These are phyloP conservation scores for Drosophila lacteicornis DNA, from an alignment of 1,140 invertebrate species.

Conservation along the genomic window DNA sequence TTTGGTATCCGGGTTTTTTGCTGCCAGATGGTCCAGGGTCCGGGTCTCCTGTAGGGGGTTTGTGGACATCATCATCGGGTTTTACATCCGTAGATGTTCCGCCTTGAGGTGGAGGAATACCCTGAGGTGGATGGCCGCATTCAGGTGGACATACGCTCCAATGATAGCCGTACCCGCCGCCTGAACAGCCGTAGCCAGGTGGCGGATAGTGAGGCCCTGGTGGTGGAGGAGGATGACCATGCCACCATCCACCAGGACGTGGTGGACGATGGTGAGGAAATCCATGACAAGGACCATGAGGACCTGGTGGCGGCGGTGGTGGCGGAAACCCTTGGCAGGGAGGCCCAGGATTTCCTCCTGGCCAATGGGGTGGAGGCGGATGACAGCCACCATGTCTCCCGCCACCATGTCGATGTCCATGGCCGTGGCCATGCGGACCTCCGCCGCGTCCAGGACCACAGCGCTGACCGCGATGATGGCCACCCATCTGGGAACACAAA, in stretches of 20 bases:
- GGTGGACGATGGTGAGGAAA: not conserved
- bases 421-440: not conserved
- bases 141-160: slow-evolving; percentile 1
- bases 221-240: not conserved
- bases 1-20: not conserved
- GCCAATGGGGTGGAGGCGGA: not conserved
- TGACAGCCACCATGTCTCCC: not conserved
- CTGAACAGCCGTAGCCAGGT: not conserved
- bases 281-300: not conserved
- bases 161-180: not conserved
- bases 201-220: not conserved
- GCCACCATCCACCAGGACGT: not conserved
- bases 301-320: no score
- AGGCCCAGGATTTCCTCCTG: not conserved
- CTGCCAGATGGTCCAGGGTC: not conserved
- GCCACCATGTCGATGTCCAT: not conserved
- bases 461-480: not conserved
- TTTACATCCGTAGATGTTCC: not conserved
- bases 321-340: not conserved
- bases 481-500: slow-evolving; percentile 6
- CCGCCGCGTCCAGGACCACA: not conserved
- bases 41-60: no score
- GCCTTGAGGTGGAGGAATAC: not conserved
- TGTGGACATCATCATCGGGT: no score
- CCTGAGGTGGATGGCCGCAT: not conserved